Evolutionary conservation across 1,140 invertebrate genomes (phyloP).

Genomic region (Eurosta solidaginis): DNA sequence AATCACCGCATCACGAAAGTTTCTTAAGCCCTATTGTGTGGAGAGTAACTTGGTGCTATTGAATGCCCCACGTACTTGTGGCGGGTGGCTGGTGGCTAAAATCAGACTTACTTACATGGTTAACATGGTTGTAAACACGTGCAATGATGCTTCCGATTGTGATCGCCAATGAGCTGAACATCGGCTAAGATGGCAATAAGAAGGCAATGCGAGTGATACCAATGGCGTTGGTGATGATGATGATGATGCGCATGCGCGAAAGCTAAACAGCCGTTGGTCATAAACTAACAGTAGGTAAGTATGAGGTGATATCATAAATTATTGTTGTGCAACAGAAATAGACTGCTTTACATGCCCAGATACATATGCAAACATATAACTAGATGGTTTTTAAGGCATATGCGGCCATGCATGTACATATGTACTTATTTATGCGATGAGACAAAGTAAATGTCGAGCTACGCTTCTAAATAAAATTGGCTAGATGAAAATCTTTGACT

Average conservation of each 20-base stretch:
- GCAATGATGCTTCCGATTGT: constrained; percentile 15
- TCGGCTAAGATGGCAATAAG: too few relatives aligned
- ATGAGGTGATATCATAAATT: background rate
- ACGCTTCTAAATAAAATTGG: too few relatives aligned
- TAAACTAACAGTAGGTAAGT: background rate
- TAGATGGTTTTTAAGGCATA: too few relatives aligned
- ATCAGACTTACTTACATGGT: background rate
- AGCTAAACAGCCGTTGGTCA: background rate
- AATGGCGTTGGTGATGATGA: background rate
- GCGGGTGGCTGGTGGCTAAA: background rate
- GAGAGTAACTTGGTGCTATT: background rate
- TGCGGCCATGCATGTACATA: too few relatives aligned
- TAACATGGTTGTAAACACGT: constrained; percentile 19
- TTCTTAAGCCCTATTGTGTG: background rate
- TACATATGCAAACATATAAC: too few relatives aligned
- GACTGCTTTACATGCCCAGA: too few relatives aligned
- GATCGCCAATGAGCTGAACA: background rate
- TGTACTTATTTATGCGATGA: too few relatives aligned
- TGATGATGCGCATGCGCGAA: background rate
- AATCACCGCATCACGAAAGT: constrained; percentile 10
- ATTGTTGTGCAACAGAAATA: background rate
- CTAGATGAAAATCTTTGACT: too few relatives aligned
- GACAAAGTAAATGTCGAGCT: too few relatives aligned
- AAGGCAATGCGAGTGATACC: background rate
- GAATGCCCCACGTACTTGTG: background rate